Base-by-base conservation (phyloP, 2,797 vertebrate species). In the Furcifer pardalis region DNA sequence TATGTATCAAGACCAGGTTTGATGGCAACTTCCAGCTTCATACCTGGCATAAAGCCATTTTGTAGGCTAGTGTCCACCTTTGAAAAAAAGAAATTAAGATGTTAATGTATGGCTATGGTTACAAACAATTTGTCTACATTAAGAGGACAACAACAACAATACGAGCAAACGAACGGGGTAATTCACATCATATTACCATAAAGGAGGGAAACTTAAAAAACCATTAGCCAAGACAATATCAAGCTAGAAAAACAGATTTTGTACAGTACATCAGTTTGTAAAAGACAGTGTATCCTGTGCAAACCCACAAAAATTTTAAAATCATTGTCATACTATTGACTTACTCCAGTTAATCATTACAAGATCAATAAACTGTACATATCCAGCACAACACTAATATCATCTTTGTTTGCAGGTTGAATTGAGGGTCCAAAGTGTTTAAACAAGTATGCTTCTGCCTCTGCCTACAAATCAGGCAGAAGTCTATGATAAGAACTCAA, bases 41-140 rank as follows among this genome's bases (percentile, higher is more conserved):
- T 99, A 79, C 99, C 98, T 2, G 98, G 97, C 32, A 96, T 94
- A 92, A 99, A 97, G 62, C 98, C 99, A 0, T 98, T 99, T 95
- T 99, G 98, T 84, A 98, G 93, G 79, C 97, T 98, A 77, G 97
- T 98, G 91, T 99, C 99, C 95, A 99, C 98, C 99, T 99, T 90
- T 87, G 84, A 32, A 91, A 9, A 21, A n/a, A 75, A 3, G 30
- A 77, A 69, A 23, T 3, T 27, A 13, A 82, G 17, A 32, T 17
- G 12, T 82, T 44, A 60, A 35, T 25, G 25, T 10, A 59, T 25
- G 23, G 19, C 65, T 63, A 5, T 74, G 30, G 59, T 63, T 82
- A 60, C 32, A 74, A 84, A 15, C 17, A 49, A 42, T 84, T 42
- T 44, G 7, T 6, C 62, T 12, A 35, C 5, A n/a, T n/a, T n/a